Conservation (phyloP, 2,888 invertebrate species). For the Cinara cedri region DNA sequence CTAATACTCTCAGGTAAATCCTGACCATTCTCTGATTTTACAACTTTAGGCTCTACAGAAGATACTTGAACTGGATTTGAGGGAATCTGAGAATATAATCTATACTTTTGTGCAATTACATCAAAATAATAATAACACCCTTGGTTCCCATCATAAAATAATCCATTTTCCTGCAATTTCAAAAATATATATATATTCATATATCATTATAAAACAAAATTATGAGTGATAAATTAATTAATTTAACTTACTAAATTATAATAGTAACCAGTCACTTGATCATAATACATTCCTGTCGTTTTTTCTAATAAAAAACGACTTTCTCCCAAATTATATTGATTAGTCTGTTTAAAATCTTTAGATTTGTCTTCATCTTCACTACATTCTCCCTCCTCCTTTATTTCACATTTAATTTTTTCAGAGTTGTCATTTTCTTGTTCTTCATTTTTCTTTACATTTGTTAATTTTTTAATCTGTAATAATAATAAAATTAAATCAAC, state of each 20-base stretch:
- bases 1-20: slow-evolving; percentile 59
- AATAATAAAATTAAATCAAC: background rate
- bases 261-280: slow-evolving; percentile 86
- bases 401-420: background rate
- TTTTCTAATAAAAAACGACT: slow-evolving; percentile 85
- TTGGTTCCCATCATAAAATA: slow-evolving; percentile 87
- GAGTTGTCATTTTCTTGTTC: background rate
- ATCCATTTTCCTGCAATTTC: slow-evolving; percentile 74
- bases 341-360: slow-evolving; percentile 65
- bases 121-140: slow-evolving; percentile 86
- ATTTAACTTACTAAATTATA: slow-evolving; percentile 78
- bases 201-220: background rate
- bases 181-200: slow-evolving; percentile 28
- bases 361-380: slow-evolving; percentile 51
- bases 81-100: slow-evolving; percentile 80
- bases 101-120: slow-evolving; percentile 74
- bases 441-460: background rate
- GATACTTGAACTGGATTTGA: slow-evolving; percentile 60
- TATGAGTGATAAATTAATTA: slow-evolving; percentile 11
- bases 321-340: slow-evolving; percentile 75
- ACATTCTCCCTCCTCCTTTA: slow-evolving; percentile 51
- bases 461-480: slow-evolving; percentile 8
- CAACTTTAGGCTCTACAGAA: background rate
- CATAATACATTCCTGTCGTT: slow-evolving; percentile 86
- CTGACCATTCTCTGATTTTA: slow-evolving; percentile 30